Evolutionary conservation across 2,888 invertebrate species (phyloP).

Genomic region (Noctua comes): DNA sequence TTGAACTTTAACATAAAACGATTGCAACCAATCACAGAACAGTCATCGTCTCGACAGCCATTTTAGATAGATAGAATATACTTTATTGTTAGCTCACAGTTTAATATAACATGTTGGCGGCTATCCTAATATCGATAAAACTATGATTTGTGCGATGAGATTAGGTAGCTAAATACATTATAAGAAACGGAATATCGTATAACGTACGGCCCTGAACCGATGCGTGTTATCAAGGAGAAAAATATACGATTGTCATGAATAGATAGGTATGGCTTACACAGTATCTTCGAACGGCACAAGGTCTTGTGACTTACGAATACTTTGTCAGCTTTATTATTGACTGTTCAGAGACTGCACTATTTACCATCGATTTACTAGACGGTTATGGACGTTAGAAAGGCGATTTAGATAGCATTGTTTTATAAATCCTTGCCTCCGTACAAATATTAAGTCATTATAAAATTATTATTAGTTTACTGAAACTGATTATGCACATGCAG

Average conservation of each 20-base stretch:
- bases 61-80: neutral
- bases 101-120: slow-evolving; percentile 16
- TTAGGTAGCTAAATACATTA: slow-evolving; percentile 51
- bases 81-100: neutral
- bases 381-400: slow-evolving; percentile 8
- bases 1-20: slow-evolving; percentile 42
- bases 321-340: slow-evolving; percentile 60
- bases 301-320: slow-evolving; percentile 60
- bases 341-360: slow-evolving; percentile 35
- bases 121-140: slow-evolving; percentile 46
- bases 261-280: slow-evolving; percentile 53
- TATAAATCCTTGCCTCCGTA: slow-evolving; percentile 7
- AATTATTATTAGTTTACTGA: too few relatives aligned
- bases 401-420: slow-evolving; percentile 46
- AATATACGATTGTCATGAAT: slow-evolving; percentile 67
- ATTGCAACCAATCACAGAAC: slow-evolving; percentile 17
- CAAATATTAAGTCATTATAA: slow-evolving; percentile 2
- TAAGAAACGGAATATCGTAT: slow-evolving; percentile 62
- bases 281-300: slow-evolving; percentile 62
- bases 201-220: slow-evolving; percentile 71
- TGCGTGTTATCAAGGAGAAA: slow-evolving; percentile 73
- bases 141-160: slow-evolving; percentile 54
- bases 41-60: slow-evolving; percentile 5
- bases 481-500: too few relatives aligned
- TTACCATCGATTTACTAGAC: slow-evolving; percentile 25